Base-by-base conservation (phyloP, 2,888 invertebrate species). In the Scaptomyza polygonia region DNA sequence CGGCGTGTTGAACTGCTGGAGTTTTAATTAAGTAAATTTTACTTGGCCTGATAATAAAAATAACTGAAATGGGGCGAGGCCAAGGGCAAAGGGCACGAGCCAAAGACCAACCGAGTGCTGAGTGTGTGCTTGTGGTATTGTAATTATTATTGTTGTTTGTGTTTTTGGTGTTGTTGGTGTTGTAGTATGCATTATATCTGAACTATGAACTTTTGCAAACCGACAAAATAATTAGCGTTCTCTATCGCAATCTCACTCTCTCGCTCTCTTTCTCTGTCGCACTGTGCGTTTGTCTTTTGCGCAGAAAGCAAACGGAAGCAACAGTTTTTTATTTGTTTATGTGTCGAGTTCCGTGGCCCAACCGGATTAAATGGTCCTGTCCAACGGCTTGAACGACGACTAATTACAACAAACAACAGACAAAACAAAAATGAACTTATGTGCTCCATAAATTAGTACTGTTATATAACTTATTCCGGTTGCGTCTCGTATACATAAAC, bases 151-250 rank as follows among this genome's bases (percentile, higher is more conserved):
- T 76, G 47, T 40, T 63, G 55, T 51, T 65, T 5, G 11, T 21
- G 12, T 25, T 25, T 5, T 8, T 21, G 12, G 16, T 25, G 40
- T 18, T 25, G 8, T n/a, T 30, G 62, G 40, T 65, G 57, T 57
- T 61, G 61, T 63, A 64, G 48, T 27, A 62, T 65, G 66, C 49
- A 64, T 72, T 74, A 67, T 71, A 72, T 76, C 62, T 76, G 86
- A 88, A 80, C 88, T 88, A 72, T 88, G 88, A 85, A 86, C 84
- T 85, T 82, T 86, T 63, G 71, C 72, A 59, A 73, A 72, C 86
- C 89, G 78, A 78, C 86, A 84, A 89, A 88, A 87, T 87, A 87
- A 87, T 87, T 87, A 87, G 87, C 86, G 57, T 61, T 30, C 30
- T 53, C 62, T 58, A 54, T 57, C 58, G 55, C 36, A 53, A 29